phyloP scores from a whole-genome alignment of 2,797 vertebrate species.

The Paramormyrops hopkinsi region DNA sequence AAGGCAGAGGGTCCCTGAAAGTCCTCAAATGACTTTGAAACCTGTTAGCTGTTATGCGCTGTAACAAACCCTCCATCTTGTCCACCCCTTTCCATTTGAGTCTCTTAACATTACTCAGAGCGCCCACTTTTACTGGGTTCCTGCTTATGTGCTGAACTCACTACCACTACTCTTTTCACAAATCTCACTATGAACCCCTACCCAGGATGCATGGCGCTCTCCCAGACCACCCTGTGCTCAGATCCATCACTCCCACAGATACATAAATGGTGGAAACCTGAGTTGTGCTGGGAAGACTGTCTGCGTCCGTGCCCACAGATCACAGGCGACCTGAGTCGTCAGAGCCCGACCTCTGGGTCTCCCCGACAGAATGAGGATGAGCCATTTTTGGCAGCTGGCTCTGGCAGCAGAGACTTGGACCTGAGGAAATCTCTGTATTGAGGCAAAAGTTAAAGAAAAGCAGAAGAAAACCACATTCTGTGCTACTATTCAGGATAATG shows the following conservation, averaged over 20 bases:
- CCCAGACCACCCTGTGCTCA: background rate
- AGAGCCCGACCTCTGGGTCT: background rate
- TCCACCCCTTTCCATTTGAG: too few species aligned
- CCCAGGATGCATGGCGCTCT: background rate
- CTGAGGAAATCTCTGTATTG: background rate
- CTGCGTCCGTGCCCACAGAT: background rate
- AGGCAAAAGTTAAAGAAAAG: background rate
- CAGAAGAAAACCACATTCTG: background rate
- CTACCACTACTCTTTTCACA: background rate
- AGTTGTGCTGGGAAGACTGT: background rate
- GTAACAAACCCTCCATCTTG: background rate
- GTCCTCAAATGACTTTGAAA: background rate
- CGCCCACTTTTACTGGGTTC: background rate
- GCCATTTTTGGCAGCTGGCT: background rate
- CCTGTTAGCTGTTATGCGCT: background rate
- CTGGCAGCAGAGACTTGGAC: background rate
- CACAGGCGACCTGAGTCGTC: background rate
- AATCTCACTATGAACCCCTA: background rate
- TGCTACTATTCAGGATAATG: background rate
- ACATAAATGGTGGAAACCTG: background rate
- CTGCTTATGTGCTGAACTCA: background rate
- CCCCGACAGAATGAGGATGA: background rate
- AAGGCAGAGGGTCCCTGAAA: background rate
- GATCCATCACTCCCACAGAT: background rate
- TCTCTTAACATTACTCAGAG: background rate